phyloP scores from a whole-genome alignment of 2,797 vertebrate genomes.

The Phylloscopus collybita region DNA sequence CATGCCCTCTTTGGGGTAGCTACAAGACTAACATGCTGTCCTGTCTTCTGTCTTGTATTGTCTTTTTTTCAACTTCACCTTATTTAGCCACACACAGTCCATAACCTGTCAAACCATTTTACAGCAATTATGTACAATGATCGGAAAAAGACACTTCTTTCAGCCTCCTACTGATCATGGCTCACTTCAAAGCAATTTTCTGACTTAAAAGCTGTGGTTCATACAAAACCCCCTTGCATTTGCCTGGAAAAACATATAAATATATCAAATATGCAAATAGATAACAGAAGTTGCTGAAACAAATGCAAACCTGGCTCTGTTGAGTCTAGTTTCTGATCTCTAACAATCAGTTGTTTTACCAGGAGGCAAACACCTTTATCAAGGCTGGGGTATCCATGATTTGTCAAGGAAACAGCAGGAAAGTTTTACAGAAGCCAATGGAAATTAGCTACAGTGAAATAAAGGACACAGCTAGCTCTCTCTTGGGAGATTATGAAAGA shows the following conservation, averaged over 20 bases:
- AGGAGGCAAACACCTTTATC: not conserved
- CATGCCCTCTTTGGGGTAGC: not conserved
- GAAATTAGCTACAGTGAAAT: not conserved
- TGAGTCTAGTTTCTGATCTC: not conserved
- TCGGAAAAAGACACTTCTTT: not conserved
- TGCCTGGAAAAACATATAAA: not conserved
- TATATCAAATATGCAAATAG: not conserved
- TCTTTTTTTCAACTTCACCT: not conserved
- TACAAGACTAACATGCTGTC: not conserved
- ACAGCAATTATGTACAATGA: not conserved
- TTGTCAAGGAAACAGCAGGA: not conserved
- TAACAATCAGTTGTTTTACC: not conserved
- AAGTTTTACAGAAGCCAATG: not conserved
- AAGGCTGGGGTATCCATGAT: not conserved
- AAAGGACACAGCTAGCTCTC: not conserved
- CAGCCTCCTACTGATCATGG: not conserved
- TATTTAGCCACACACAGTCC: not conserved
- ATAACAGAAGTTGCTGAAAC: not conserved
- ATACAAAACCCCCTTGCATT: not conserved
- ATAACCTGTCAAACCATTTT: not conserved
- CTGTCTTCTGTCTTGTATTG: not conserved
- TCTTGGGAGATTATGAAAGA: not conserved
- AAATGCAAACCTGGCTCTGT: not conserved
- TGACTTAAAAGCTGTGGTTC: not conserved
- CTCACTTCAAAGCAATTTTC: conserved; percentile 8